phyloP scores from a whole-genome alignment of 2,888 invertebrate genomes.

The Pseudanteris insignis region DNA sequence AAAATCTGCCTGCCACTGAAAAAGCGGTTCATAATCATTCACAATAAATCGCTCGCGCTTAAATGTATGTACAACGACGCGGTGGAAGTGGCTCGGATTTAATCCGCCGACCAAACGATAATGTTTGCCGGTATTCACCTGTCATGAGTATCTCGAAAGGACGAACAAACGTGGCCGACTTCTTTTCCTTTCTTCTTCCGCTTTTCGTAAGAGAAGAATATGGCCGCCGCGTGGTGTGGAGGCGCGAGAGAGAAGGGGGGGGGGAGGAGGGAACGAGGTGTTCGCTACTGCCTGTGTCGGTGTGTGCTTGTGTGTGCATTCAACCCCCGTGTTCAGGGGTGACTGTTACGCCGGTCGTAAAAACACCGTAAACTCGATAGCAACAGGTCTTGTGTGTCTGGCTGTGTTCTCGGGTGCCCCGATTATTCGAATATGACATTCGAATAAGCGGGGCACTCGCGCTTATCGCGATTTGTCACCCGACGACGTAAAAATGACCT shows the following conservation, averaged over 20 bases:
- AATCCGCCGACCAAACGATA: conserved; percentile 22
- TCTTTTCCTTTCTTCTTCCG: conserved; percentile 17
- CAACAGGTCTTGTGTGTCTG: conserved; percentile 66
- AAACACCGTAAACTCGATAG: conserved; percentile 67
- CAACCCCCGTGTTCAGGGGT: conserved; percentile 60
- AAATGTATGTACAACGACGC: conserved; percentile 5
- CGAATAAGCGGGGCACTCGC: conserved; percentile 49
- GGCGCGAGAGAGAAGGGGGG: conserved; percentile 16
- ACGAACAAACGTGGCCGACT: conserved; percentile 22
- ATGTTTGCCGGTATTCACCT: conserved; percentile 30
- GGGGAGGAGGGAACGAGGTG: no score
- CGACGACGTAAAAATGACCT: conserved; percentile 36
- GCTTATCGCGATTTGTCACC: conserved; percentile 41
- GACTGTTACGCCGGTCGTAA: conserved; percentile 66
- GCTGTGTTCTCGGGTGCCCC: conserved; percentile 35
- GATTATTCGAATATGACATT: conserved; percentile 55
- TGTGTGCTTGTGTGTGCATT: conserved; percentile 40
- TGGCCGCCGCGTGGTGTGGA: conserved; percentile 19
- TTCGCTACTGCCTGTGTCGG: no score
- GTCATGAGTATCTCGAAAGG: conserved; percentile 31
- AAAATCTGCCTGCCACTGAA: conserved; percentile 13
- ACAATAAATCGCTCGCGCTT: conserved; percentile 17
- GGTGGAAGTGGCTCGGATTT: conserved; percentile 18
- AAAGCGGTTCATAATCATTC: conserved; percentile 23
- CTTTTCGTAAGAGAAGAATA: conserved; percentile 25